Conservation (phyloP, 2,888 invertebrate genomes). For the Aphelenchoides bicaudatus region DNA sequence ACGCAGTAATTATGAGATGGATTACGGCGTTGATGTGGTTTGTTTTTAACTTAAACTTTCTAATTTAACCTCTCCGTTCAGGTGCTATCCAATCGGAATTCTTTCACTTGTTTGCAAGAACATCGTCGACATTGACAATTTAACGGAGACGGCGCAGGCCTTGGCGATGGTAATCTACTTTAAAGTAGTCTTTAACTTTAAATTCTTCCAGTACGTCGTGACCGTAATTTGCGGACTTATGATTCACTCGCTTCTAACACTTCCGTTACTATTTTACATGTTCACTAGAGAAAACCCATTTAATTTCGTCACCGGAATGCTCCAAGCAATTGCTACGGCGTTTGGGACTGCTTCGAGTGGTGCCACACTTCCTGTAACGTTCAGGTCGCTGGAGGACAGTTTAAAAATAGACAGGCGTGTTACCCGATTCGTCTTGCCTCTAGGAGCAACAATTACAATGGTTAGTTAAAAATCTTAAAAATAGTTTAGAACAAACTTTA, state of each 20-base stretch:
- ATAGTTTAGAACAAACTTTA: too few species aligned
- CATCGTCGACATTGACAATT: conserved; percentile 68
- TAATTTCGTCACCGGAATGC: conserved; percentile 66
- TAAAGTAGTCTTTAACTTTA: not conserved
- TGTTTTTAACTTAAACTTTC: conserved; percentile 7
- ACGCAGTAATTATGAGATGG: conserved; percentile 86
- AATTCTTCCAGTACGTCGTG: conserved; percentile 68
- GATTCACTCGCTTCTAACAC: conserved; percentile 83
- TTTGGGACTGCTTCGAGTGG: conserved; percentile 85
- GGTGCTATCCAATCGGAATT: conserved; percentile 72
- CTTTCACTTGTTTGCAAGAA: conserved; percentile 71
- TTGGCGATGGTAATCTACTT: conserved; percentile 70
- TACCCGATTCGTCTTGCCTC: conserved; percentile 89
- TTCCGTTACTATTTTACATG: conserved; percentile 80
- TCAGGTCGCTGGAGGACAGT: conserved; percentile 80
- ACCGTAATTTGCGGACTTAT: conserved; percentile 85
- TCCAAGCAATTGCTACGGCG: conserved; percentile 86
- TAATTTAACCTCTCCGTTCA: conserved; percentile 44
- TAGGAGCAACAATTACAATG: conserved; percentile 89
- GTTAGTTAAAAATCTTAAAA: conserved; percentile 16
- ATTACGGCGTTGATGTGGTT: conserved; percentile 84
- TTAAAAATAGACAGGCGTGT: conserved; percentile 76
- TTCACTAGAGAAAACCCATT: conserved; percentile 66
- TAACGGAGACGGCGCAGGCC: conserved; percentile 70
- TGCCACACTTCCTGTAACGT: conserved; percentile 91